Evolutionary conservation across 2,888 invertebrate genomes (phyloP).

Genomic region (Philereme transversata): DNA sequence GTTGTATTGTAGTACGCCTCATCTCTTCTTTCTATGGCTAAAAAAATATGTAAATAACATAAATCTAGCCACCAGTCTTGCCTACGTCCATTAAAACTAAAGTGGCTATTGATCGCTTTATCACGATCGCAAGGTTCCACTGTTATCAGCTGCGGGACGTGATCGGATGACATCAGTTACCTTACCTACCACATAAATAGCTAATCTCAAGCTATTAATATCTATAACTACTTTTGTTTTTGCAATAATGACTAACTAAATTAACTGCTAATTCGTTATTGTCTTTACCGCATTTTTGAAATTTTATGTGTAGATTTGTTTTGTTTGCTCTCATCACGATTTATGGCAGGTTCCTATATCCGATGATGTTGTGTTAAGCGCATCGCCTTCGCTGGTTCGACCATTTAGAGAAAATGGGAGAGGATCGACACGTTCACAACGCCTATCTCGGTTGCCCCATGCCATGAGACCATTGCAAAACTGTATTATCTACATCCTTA

Average conservation of each 20-base stretch:
- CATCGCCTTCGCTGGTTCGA: too few relatives aligned
- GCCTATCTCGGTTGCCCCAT: too few relatives aligned
- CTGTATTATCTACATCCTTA: too few relatives aligned
- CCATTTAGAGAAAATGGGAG: too few relatives aligned
- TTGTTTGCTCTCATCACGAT: too few relatives aligned
- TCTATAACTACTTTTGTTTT: slow-evolving; percentile 20
- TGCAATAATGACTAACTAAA: slow-evolving; percentile 1
- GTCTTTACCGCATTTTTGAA: background rate
- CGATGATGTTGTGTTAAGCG: too few relatives aligned
- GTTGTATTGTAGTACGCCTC: too few relatives aligned
- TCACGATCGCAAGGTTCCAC: slow-evolving; percentile 56
- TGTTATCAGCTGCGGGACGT: slow-evolving; percentile 61
- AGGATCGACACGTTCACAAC: too few relatives aligned
- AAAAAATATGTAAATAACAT: background rate
- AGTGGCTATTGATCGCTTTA: slow-evolving; percentile 51
- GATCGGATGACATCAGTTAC: slow-evolving; percentile 47
- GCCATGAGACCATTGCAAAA: too few relatives aligned
- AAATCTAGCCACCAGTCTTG: background rate
- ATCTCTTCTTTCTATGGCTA: too few relatives aligned
- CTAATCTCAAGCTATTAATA: slow-evolving; percentile 43
- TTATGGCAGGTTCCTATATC: too few relatives aligned
- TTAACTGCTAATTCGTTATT: background rate
- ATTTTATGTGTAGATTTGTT: too few relatives aligned
- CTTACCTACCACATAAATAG: slow-evolving; percentile 11
- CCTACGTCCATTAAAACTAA: slow-evolving; percentile 40